Conservation (phyloP, 2,888 invertebrate species). For the Scrobipalpa costella region DNA sequence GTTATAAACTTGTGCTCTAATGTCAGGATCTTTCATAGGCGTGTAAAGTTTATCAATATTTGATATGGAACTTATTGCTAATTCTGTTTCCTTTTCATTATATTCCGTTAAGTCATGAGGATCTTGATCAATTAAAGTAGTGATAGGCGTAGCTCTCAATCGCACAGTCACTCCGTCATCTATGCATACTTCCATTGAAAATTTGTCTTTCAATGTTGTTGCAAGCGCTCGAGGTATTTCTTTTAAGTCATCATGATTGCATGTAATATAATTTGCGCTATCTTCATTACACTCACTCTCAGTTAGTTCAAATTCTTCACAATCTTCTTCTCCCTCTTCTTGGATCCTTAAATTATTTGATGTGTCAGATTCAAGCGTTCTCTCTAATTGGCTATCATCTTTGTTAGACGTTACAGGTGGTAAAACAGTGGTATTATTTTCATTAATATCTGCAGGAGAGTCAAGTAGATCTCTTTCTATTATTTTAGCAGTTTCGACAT, state of each 20-base stretch:
- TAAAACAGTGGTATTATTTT: slow-evolving; percentile 22
- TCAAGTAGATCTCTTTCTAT: slow-evolving; percentile 72
- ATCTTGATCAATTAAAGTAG: slow-evolving; percentile 49
- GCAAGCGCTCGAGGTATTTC: slow-evolving; percentile 39
- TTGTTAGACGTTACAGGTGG: slow-evolving; percentile 31
- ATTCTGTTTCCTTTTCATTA: slow-evolving; percentile 59
- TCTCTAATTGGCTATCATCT: slow-evolving; percentile 33
- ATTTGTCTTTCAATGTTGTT: slow-evolving; percentile 64
- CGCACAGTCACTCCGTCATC: slow-evolving; percentile 64
- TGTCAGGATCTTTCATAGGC: slow-evolving; percentile 59
- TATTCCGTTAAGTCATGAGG: slow-evolving; percentile 43
- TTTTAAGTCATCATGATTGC: slow-evolving; percentile 50
- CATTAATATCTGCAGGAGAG: slow-evolving; percentile 41
- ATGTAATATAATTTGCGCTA: slow-evolving; percentile 55
- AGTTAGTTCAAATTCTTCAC: slow-evolving; percentile 62
- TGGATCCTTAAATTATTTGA: slow-evolving; percentile 46
- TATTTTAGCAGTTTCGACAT: slow-evolving; percentile 69
- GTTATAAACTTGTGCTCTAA: slow-evolving; percentile 60
- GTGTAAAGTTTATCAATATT: slow-evolving; percentile 64
- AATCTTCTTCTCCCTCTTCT: slow-evolving; percentile 51
- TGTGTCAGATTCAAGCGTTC: slow-evolving; percentile 29
- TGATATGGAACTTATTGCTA: slow-evolving; percentile 64
- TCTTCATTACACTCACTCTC: slow-evolving; percentile 61
- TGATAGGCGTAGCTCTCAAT: slow-evolving; percentile 59
- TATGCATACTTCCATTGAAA: slow-evolving; percentile 69